A percentile compares a stretch with the other conserved stretches of the same genome.
Evolutionary conservation across 2,888 invertebrate genomes (phyloP).

Genomic region (Cataglyphis livida): DNA sequence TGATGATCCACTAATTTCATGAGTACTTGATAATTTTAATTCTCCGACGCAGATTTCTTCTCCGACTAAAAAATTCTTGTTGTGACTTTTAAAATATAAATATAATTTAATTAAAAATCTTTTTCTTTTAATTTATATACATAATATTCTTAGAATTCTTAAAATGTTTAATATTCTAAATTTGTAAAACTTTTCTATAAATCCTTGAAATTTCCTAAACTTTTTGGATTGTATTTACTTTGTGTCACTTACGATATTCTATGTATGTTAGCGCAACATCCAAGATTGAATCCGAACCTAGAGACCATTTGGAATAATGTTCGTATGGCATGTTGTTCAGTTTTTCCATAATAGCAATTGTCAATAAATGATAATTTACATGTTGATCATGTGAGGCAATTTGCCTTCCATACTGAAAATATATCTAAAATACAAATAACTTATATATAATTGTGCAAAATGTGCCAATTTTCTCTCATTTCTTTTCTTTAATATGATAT

Average conservation of each 20-base stretch:
- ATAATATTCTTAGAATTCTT: background rate
- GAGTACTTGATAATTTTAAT: slow-evolving; percentile 65
- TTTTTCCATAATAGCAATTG: slow-evolving; percentile 76
- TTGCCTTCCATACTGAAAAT: slow-evolving; percentile 72
- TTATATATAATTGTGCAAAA: slow-evolving; percentile 14
- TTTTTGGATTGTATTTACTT: background rate
- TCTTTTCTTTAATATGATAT: background rate
- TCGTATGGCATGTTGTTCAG: slow-evolving; percentile 71
- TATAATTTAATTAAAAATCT: background rate
- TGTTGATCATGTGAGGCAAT: slow-evolving; percentile 31
- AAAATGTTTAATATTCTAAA: background rate
- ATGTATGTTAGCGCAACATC: slow-evolving; percentile 73
- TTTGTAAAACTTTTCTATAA: background rate
- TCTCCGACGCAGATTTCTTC: slow-evolving; percentile 74
- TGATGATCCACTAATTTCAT: slow-evolving; percentile 59
- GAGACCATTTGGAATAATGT: slow-evolving; percentile 70
- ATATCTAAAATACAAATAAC: slow-evolving; percentile 70
- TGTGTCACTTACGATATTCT: slow-evolving; percentile 72
- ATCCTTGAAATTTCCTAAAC: background rate
- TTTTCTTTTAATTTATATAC: background rate
- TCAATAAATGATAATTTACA: slow-evolving; percentile 77
- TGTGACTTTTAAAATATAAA: background rate
- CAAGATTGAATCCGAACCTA: slow-evolving; percentile 69
- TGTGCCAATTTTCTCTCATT: background rate
- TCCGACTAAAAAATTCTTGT: slow-evolving; percentile 68